A percentile compares a stretch with the other conserved stretches of the same genome.
Evolutionary conservation across 2,113 vertebrate genomes (phyloP).

Genomic region (Brachyhypopomus occidentalis): DNA sequence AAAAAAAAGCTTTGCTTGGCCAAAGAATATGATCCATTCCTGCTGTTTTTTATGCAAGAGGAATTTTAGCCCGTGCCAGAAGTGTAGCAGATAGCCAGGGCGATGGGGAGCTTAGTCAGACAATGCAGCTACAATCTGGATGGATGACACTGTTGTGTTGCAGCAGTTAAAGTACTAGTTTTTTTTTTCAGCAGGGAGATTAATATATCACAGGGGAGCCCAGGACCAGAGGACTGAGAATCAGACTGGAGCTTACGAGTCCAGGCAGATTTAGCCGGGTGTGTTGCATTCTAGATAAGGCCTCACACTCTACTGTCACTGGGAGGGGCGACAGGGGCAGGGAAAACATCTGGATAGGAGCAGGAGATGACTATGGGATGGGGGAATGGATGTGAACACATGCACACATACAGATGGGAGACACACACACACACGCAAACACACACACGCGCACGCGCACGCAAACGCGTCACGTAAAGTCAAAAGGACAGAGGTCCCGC

Average conservation of each 20-base stretch:
- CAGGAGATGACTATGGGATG: background rate
- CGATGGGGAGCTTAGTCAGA: conserved; percentile 36
- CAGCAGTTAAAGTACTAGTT: conserved; percentile 36
- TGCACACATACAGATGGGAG: background rate
- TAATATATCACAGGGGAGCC: conserved; percentile 39
- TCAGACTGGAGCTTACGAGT: conserved; percentile 28
- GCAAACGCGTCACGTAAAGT: background rate
- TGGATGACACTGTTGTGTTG: conserved; percentile 14
- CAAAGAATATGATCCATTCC: conserved; percentile 14
- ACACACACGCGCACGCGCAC: background rate
- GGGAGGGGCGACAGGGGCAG: background rate
- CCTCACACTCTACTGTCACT: conserved; percentile 1
- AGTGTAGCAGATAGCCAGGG: background rate
- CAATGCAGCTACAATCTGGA: conserved; percentile 38
- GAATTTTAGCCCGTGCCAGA: conserved; percentile 28
- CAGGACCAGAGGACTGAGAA: background rate
- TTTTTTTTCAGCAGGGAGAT: conserved; percentile 40
- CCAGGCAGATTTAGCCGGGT: conserved; percentile 35
- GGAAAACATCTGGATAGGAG: background rate
- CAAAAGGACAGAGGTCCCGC: conserved; percentile 8
- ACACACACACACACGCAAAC: background rate
- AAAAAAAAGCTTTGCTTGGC: background rate
- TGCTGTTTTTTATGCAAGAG: conserved; percentile 18
- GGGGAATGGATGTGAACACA: background rate
- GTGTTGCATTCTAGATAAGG: conserved; percentile 30